phyloP scores from a whole-genome alignment of 1,140 invertebrate species.

The Atta texana region DNA sequence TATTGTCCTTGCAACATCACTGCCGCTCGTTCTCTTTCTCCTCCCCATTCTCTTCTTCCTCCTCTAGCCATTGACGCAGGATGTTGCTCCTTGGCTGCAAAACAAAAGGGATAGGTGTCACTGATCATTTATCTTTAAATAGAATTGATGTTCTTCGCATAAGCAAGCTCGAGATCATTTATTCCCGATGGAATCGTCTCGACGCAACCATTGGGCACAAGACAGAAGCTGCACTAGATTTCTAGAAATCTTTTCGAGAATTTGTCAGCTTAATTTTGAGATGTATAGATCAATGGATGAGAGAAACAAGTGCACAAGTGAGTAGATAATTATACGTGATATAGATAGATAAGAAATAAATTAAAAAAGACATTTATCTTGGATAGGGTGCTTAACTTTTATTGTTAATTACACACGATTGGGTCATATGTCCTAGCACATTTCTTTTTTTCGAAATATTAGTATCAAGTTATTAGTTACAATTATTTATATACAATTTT shows the following conservation, averaged over 20 bases:
- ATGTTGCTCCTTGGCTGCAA: slow-evolving; percentile 82
- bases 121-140: not conserved
- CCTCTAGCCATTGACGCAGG: slow-evolving; percentile 82
- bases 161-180: slow-evolving; percentile 46
- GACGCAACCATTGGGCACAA: slow-evolving; percentile 6
- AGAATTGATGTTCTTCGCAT: not conserved
- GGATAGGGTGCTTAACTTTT: too few relatives aligned
- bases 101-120: slow-evolving; percentile 55
- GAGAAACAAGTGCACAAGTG: slow-evolving; percentile 1
- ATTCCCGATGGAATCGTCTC: slow-evolving; percentile 16
- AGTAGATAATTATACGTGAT: not conserved
- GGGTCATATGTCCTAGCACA: too few relatives aligned
- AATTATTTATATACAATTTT: too few relatives aligned
- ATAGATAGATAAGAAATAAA: not conserved
- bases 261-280: slow-evolving; percentile 3
- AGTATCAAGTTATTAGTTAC: too few relatives aligned
- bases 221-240: slow-evolving; percentile 36
- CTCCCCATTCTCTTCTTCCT: slow-evolving; percentile 76
- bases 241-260: not conserved
- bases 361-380: not conserved
- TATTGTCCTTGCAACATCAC: slow-evolving; percentile 70
- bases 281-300: not conserved
- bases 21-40: slow-evolving; percentile 74
- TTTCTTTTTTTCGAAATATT: too few relatives aligned
- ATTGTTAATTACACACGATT: too few relatives aligned